phyloP scores from a whole-genome alignment of 2,888 invertebrate genomes.

The Caprella mutica region DNA sequence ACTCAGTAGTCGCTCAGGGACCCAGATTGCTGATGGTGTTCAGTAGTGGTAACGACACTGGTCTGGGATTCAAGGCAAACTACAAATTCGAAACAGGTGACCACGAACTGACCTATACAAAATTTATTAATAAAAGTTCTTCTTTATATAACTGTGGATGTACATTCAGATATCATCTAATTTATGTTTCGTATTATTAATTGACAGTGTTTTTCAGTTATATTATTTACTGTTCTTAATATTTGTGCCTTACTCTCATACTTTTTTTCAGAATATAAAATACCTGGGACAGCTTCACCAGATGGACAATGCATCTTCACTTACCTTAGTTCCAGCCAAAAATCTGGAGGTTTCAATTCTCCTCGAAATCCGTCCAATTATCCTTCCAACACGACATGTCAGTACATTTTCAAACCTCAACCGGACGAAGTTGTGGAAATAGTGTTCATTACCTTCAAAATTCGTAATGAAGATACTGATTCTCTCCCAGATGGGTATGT shows the following conservation, averaged over 20 bases:
- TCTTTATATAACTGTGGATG: no score
- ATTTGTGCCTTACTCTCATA: slow-evolving; percentile 36
- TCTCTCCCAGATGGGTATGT: no score
- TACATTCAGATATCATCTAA: no score
- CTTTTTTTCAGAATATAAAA: slow-evolving; percentile 67
- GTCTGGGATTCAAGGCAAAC: slow-evolving; percentile 79
- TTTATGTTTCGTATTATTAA: neutral
- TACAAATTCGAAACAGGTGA: slow-evolving; percentile 72
- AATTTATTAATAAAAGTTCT: neutral
- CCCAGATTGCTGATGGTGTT: slow-evolving; percentile 89
- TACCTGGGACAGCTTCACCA: slow-evolving; percentile 86
- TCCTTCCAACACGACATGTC: slow-evolving; percentile 88
- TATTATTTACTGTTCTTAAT: neutral
- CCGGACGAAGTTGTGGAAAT: slow-evolving; percentile 80
- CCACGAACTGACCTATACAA: neutral
- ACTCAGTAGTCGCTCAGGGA: slow-evolving; percentile 69
- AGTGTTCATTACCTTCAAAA: slow-evolving; percentile 82
- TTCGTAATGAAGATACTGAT: slow-evolving; percentile 68
- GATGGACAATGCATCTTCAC: slow-evolving; percentile 81
- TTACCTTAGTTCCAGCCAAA: slow-evolving; percentile 72
- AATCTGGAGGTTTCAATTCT: slow-evolving; percentile 75
- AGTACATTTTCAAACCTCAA: slow-evolving; percentile 75
- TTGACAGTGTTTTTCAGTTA: neutral
- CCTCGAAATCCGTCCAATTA: slow-evolving; percentile 94
- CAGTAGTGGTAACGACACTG: slow-evolving; percentile 81